phyloP scores from a whole-genome alignment of 2,113 vertebrate genomes.

The Mandrillus leucophaeus region DNA sequence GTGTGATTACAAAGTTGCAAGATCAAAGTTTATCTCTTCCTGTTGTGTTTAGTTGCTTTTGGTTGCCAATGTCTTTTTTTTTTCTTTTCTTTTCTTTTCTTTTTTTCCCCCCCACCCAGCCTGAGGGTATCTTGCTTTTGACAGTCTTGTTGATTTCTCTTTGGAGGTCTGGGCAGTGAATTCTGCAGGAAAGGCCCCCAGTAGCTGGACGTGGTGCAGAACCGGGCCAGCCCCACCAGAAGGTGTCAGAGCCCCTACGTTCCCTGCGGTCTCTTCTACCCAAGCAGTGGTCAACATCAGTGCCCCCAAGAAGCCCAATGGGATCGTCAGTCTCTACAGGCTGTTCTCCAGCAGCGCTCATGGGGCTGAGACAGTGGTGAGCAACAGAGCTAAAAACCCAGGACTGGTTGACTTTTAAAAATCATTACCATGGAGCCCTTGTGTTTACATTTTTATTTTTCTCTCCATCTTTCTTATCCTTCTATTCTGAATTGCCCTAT shows the following conservation, averaged over 20 bases:
- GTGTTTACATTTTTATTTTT: not conserved
- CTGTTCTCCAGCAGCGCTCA: conserved; percentile 86
- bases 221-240: conserved; percentile 93
- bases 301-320: conserved; percentile 88
- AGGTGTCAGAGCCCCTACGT: conserved; percentile 85
- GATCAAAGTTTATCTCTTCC: not conserved
- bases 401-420: not conserved
- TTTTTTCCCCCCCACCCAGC: too few relatives aligned
- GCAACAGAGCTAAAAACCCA: not conserved
- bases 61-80: not conserved
- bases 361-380: conserved; percentile 87
- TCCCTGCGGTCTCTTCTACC: conserved; percentile 87
- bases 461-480: not conserved
- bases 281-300: conserved; percentile 89
- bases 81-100: not conserved
- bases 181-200: conserved; percentile 87
- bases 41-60: not conserved
- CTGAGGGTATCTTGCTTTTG: not conserved
- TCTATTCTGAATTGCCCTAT: conserved; percentile 1
- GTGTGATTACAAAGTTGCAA: not conserved
- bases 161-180: conserved; percentile 92
- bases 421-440: not conserved
- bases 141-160: conserved; percentile 60
- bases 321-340: conserved; percentile 91
- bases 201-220: conserved; percentile 87